These are phyloP conservation scores for Rousettus madagascariensis DNA, from an alignment of 2,797 vertebrate genomes.

Conservation along the genomic window DNA sequence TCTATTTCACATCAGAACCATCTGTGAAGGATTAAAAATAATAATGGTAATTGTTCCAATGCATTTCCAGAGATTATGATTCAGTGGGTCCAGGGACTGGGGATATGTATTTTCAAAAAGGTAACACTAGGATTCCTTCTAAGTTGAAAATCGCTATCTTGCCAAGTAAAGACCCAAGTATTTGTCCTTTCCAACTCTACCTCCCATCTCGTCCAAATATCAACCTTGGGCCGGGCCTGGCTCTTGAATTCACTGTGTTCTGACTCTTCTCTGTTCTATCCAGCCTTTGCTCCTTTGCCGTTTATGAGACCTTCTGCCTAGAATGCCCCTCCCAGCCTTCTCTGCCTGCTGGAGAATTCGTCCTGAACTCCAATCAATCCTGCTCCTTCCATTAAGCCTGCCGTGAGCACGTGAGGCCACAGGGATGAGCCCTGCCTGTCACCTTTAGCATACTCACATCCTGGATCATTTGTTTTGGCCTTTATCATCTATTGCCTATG, in stretches of 20 bases:
- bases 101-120: background rate
- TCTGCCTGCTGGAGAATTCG: background rate
- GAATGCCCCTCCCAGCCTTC: background rate
- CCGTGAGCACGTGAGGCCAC: accelerated
- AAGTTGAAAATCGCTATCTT: background rate
- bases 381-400: background rate
- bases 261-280: background rate
- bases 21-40: background rate
- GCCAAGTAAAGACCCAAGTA: background rate
- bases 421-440: accelerated
- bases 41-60: background rate
- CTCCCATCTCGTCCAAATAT: background rate
- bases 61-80: background rate
- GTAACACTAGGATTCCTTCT: background rate
- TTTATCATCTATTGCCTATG: background rate
- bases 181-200: background rate
- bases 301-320: too few species aligned
- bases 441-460: accelerated
- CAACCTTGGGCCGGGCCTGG: background rate
- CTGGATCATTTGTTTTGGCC: background rate
- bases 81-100: background rate
- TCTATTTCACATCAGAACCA: background rate
- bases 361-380: background rate
- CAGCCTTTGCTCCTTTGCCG: background rate
- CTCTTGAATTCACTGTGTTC: background rate